Evolutionary conservation across 1,140 invertebrate species (phyloP).

Genomic region (Glomeris maerens): DNA sequence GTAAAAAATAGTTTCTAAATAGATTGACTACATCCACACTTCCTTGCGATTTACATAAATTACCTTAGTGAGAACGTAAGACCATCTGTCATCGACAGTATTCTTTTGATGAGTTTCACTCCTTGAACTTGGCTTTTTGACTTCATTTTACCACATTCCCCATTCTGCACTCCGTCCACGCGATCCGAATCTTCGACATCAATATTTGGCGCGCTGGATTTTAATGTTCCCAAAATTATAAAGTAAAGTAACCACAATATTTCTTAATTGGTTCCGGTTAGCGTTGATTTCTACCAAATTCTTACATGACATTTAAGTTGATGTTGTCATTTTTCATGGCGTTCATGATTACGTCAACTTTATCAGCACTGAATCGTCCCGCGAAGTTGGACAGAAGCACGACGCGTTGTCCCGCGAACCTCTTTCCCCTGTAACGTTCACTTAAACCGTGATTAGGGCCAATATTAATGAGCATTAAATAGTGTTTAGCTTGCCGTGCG

Average conservation of each 20-base stretch:
- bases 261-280: neutral
- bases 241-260: conserved; percentile 5
- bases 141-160: conserved; percentile 27
- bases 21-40: no score
- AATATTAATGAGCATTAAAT: conserved; percentile 25
- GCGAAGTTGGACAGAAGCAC: conserved; percentile 32
- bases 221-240: no score
- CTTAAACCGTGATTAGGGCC: neutral
- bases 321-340: conserved; percentile 28
- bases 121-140: conserved; percentile 28
- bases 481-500: no score
- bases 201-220: neutral
- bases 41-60: no score
- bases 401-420: conserved; percentile 27
- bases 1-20: no score
- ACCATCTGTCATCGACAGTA: conserved; percentile 27
- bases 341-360: conserved; percentile 28
- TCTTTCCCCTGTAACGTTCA: conserved; percentile 26
- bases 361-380: conserved; percentile 30
- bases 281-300: conserved; percentile 8
- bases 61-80: conserved; percentile 25
- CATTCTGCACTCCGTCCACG: no score
- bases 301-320: conserved; percentile 34
- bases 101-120: conserved; percentile 25
- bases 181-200: conserved; percentile 25